Conservation (phyloP, 2,888 invertebrate species). For the Dryococelus australis region DNA sequence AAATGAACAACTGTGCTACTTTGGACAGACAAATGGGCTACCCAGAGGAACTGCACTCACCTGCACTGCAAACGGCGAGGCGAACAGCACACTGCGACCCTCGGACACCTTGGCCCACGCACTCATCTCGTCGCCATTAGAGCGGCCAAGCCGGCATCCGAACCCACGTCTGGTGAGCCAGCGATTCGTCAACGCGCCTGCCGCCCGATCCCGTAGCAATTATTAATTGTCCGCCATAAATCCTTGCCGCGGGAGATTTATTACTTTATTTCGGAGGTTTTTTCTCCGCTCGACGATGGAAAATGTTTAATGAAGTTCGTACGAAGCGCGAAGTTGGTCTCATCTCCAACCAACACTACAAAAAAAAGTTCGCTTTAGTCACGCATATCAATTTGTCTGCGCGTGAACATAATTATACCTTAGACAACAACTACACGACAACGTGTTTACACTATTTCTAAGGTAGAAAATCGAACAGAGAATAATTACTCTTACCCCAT, state of each 20-base stretch:
- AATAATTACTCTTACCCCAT: neutral
- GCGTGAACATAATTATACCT: neutral
- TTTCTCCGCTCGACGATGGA: neutral
- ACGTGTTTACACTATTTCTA: neutral
- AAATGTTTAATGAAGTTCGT: neutral
- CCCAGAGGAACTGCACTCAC: neutral
- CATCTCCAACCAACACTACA: too few species aligned
- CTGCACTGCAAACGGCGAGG: neutral
- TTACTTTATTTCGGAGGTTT: neutral
- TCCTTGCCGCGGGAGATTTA: neutral
- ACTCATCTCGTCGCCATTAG: neutral
- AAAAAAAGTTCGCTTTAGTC: neutral
- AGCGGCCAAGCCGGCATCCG: neutral
- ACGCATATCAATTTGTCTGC: neutral
- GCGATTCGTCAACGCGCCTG: neutral
- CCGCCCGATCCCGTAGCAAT: neutral
- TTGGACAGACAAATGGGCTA: too few species aligned
- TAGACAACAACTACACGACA: neutral
- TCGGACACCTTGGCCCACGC: too few species aligned
- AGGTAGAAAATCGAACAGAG: neutral
- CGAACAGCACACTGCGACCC: neutral
- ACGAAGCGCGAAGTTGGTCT: too few species aligned
- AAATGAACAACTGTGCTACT: too few species aligned
- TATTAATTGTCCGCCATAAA: neutral
- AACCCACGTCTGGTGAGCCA: neutral